Percentiles rank a stretch among this genome's conserved stretches.
phyloP scores from a whole-genome alignment of 2,888 invertebrate species.

The Seira ritae region DNA sequence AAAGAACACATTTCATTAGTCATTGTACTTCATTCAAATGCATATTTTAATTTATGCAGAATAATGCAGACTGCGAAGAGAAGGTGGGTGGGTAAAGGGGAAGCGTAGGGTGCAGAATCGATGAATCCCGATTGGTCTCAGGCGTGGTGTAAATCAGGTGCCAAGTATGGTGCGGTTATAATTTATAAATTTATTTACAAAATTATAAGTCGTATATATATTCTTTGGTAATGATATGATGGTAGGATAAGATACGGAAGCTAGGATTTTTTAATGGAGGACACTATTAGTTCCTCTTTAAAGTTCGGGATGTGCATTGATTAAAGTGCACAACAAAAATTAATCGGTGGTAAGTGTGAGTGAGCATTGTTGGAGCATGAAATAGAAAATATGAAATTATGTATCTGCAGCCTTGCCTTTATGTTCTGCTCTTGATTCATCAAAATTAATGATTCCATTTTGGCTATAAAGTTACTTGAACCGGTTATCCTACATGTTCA shows the following conservation, averaged over 20 bases:
- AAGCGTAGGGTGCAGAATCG: background rate
- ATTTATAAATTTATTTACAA: too few relatives aligned
- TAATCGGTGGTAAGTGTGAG: too few relatives aligned
- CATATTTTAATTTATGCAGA: slow-evolving; percentile 7
- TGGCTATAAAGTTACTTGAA: slow-evolving; percentile 39
- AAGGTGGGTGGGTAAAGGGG: background rate
- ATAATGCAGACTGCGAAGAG: too few relatives aligned
- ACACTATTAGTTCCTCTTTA: background rate
- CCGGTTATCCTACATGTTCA: slow-evolving; percentile 47
- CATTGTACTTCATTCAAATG: slow-evolving; percentile 15
- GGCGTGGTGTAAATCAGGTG: too few relatives aligned
- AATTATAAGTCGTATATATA: too few relatives aligned
- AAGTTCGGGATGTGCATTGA: background rate
- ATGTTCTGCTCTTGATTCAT: slow-evolving; percentile 38
- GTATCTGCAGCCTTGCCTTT: background rate
- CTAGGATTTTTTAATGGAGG: background rate
- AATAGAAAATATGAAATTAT: background rate
- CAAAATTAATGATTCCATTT: slow-evolving; percentile 53
- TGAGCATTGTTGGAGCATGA: too few relatives aligned
- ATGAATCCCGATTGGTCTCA: background rate
- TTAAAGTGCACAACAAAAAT: background rate
- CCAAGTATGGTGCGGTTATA: background rate
- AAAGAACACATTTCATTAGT: slow-evolving; percentile 53
- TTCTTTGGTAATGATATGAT: too few relatives aligned
- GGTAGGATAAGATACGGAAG: background rate